Evolutionary conservation across 2,888 invertebrate genomes (phyloP).

Genomic region (Laothoe populi): DNA sequence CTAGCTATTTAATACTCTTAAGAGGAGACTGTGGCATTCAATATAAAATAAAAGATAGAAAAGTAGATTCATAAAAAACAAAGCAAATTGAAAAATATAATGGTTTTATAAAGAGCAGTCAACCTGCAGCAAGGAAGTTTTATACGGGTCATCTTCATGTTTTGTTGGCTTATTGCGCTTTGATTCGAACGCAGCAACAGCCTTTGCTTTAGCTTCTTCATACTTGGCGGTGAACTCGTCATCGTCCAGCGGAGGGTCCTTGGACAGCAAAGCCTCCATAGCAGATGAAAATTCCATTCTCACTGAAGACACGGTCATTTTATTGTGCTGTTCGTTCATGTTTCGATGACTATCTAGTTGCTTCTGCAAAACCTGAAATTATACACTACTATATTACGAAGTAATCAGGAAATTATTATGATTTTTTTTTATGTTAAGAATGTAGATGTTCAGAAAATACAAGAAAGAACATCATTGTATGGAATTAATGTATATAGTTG

Average conservation of each 20-base stretch:
- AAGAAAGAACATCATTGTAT: too few species aligned
- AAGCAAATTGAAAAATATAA: neutral
- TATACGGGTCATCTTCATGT: constrained; percentile 32
- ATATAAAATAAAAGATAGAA: neutral
- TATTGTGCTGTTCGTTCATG: constrained; percentile 34
- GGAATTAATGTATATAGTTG: too few species aligned
- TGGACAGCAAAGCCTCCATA: constrained; percentile 30
- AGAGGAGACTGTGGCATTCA: too few species aligned
- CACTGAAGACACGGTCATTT: constrained; percentile 27
- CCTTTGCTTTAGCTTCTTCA: constrained; percentile 24
- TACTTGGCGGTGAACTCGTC: constrained; percentile 31
- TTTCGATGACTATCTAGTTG: constrained; percentile 20
- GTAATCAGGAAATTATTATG: neutral
- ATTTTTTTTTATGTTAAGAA: too few species aligned
- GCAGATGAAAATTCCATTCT: constrained; percentile 24
- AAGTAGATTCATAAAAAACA: neutral
- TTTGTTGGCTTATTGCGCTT: constrained; percentile 29
- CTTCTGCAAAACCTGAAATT: constrained; percentile 31
- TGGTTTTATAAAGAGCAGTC: neutral
- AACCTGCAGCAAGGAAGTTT: constrained; percentile 29
- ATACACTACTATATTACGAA: neutral
- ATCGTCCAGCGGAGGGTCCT: constrained; percentile 29
- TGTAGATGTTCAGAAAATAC: too few species aligned
- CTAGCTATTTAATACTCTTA: too few species aligned
- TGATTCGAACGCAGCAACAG: constrained; percentile 29